Conservation (phyloP, 2,888 invertebrate genomes). For the Nycteola revayana region DNA sequence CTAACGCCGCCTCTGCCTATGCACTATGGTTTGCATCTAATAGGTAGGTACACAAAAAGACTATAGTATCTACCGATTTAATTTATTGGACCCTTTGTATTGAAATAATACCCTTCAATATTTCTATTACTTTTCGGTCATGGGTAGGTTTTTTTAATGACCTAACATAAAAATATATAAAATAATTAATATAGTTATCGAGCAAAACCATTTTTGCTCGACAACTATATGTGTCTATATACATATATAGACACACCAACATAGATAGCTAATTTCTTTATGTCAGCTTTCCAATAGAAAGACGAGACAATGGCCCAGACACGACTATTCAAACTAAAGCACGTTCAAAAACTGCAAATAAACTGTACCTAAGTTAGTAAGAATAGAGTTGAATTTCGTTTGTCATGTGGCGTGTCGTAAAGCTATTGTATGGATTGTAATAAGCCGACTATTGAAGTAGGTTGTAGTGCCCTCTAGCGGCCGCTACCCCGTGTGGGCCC, state of each 20-base stretch:
- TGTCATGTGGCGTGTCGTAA: conserved; percentile 17
- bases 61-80: too few species aligned
- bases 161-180: too few species aligned
- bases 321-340: conserved; percentile 37
- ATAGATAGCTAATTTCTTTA: conserved; percentile 40
- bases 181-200: too few species aligned
- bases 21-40: too few species aligned
- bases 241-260: conserved; percentile 31
- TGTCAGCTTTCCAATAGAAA: conserved; percentile 50
- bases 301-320: conserved; percentile 54
- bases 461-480: conserved; percentile 56
- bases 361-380: background rate
- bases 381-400: conserved; percentile 35
- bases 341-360: background rate
- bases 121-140: too few species aligned
- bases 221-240: too few species aligned
- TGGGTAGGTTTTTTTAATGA: too few species aligned
- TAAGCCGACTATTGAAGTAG: conserved; percentile 53
- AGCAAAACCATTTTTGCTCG: too few species aligned
- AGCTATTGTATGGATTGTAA: conserved; percentile 43
- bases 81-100: too few species aligned
- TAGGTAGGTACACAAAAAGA: too few species aligned
- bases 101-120: too few species aligned
- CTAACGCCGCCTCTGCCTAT: too few species aligned
- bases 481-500: conserved; percentile 52